Evolutionary conservation across 2,113 vertebrate genomes (phyloP).

Genomic region (Bubalus kerabau): DNA sequence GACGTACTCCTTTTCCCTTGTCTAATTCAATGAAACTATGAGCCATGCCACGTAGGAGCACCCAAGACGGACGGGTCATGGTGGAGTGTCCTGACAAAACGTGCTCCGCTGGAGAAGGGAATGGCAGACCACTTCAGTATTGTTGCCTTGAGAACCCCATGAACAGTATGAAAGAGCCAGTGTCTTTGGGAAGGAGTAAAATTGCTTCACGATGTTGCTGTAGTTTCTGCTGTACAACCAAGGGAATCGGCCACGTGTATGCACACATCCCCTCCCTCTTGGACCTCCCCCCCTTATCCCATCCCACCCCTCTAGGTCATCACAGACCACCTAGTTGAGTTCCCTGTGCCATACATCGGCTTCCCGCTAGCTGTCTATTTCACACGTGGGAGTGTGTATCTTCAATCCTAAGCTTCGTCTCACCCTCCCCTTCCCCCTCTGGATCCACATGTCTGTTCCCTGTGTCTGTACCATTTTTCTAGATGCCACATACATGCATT

Average conservation of each 20-base stretch:
- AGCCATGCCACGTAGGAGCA: not conserved
- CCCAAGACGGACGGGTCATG: not conserved
- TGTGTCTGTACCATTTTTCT: not conserved
- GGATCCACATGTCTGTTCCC: not conserved
- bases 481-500: not conserved
- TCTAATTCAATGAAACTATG: not conserved
- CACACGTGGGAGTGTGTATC: not conserved
- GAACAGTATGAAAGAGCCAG: not conserved
- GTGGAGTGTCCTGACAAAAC: not conserved
- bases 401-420: not conserved
- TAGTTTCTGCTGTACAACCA: not conserved
- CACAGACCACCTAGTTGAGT: not conserved
- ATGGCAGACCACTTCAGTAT: not conserved
- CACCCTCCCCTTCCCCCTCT: not conserved
- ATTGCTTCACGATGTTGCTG: not conserved
- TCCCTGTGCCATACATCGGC: not conserved
- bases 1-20: not conserved
- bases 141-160: not conserved
- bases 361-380: not conserved
- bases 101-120: not conserved
- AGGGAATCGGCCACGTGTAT: fast-evolving
- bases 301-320: not conserved
- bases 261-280: not conserved
- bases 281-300: not conserved
- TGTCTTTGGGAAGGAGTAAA: not conserved